phyloP scores from a whole-genome alignment of 2,113 vertebrate genomes.

The Dipodomys stephensi region DNA sequence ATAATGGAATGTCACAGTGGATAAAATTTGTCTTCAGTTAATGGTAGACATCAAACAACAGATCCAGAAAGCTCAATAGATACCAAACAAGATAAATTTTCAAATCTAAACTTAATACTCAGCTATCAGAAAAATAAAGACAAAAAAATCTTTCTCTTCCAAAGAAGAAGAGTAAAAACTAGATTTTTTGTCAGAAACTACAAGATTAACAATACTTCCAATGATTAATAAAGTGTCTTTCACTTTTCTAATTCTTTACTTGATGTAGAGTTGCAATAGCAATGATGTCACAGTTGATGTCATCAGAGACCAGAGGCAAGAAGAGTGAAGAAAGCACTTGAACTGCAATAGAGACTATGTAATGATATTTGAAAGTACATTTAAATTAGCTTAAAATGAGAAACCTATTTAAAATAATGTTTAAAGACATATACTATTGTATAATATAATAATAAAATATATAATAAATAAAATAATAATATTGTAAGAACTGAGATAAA shows the following conservation, averaged over 20 bases:
- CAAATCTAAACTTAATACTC: not conserved
- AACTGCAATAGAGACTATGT: not conserved
- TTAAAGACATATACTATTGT: not conserved
- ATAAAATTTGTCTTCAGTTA: not conserved
- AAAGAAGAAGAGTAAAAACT: not conserved
- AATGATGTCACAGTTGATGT: not conserved
- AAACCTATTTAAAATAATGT: not conserved
- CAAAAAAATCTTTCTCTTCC: not conserved
- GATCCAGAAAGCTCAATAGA: not conserved
- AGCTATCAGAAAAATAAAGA: not conserved
- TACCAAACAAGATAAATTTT: not conserved
- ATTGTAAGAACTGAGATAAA: not conserved
- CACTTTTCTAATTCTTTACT: not conserved
- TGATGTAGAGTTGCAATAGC: not conserved
- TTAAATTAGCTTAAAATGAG: not conserved
- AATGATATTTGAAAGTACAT: not conserved
- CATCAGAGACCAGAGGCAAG: too few relatives aligned
- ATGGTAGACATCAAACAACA: not conserved
- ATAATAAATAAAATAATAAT: not conserved
- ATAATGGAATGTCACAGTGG: too few relatives aligned
- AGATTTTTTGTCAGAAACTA: not conserved
- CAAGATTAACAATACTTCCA: not conserved
- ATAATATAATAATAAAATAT: too few relatives aligned
- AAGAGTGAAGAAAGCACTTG: not conserved
- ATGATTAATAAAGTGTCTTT: not conserved